Base-by-base conservation (phyloP, 2,888 invertebrate species). In the Lissonota sp. region DNA sequence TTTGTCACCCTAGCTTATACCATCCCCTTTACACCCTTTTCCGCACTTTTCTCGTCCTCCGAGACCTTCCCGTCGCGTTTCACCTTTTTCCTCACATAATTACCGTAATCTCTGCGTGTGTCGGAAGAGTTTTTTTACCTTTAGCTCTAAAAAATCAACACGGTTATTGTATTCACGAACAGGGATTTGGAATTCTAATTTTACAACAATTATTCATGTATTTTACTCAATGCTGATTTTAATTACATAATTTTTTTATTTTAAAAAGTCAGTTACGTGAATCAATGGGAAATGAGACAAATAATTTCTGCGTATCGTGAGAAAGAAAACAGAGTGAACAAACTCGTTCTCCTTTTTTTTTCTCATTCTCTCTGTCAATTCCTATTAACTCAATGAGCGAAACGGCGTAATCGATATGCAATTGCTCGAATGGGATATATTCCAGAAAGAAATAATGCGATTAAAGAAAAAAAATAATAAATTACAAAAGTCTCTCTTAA, bases 1-100 rank as follows among this genome's bases (percentile, higher is more conserved):
- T 88, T 88, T 84, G 88, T 88, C 87, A 88, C 87, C 26, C 85
- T 86, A 63, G 85, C 81, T 86, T 86, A 85, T 37, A 76, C 69
- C 26, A 26, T 26, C 26, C 26, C 75, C 77, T 77, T 70, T 64
- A 62, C 49, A 66, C 73, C 76, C 69, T 67, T 81, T 73, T 40
- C 39, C 74, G 67, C 73, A 10, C 14, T 49, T 51, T 66, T 70
- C 39, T 40, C 58, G 7, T 73, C 49, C 7, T 5, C 8, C 12
- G 57, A n/a, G 26, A 26, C 26, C 3, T 60, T 70, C 39, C 40
- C 49, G 40, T 71, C 66, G 53, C 63, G 66, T 60, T 60, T 64
- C 55, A 53, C 53, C 49, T 26, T 42, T 16, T 49, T 5, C n/a
- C 44, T 40, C 53, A 8, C 10, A 62, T 44, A 57, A 74, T 73